Base-by-base conservation (phyloP, 1,140 invertebrate genomes). In the Brachionus plicatilis region DNA sequence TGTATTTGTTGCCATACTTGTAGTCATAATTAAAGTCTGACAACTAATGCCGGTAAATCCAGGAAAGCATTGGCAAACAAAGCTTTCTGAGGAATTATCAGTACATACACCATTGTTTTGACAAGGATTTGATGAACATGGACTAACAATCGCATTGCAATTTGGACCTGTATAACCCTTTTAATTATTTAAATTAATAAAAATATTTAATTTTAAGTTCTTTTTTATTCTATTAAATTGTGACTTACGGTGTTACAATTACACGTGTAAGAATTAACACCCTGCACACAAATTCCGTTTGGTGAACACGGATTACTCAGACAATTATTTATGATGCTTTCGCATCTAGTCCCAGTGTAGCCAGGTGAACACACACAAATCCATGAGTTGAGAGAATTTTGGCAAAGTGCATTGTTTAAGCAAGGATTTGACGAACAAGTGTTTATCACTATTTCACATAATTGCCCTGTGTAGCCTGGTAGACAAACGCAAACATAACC, bases 321-420 rank as follows among this genome's bases (percentile, higher is more conserved):
- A 70, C 82, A 84, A 9, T 29, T 72, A 27, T 84, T 72, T 65
- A 84, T 84, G 24, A 56, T 8, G 33, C 11, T 24, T 20, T 84
- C 86, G 45, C 82, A 85, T 56, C 33, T 50, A 45, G 68, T 91
- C 0, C 95, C 95, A 1, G 93, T 95, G 89, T 94, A 97, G 2
- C 94, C 94, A 0, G 94, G 92, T 2, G 94, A 94, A 88, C 96
- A 97, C 56, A 92, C 91, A 90, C 96, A 97, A 9, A 93, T 93
- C 90, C 96, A 97, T 17, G 92, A 91, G 90, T 95, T 94, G 8
- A 27, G 12, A 41, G 66, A 72, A 24, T 80, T 56, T 37, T 84
- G 37, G 50, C 83, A 84, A 14, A 84, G 3, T 8, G 29, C 83
- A 45, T 37, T 37, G 45, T 84, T 75, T 50, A 76, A 47, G 43